Percentiles rank a stretch among this genome's conserved stretches.
Conservation (phyloP, 64 coral and sea anemone species). For the Orbicella faveolata region DNA sequence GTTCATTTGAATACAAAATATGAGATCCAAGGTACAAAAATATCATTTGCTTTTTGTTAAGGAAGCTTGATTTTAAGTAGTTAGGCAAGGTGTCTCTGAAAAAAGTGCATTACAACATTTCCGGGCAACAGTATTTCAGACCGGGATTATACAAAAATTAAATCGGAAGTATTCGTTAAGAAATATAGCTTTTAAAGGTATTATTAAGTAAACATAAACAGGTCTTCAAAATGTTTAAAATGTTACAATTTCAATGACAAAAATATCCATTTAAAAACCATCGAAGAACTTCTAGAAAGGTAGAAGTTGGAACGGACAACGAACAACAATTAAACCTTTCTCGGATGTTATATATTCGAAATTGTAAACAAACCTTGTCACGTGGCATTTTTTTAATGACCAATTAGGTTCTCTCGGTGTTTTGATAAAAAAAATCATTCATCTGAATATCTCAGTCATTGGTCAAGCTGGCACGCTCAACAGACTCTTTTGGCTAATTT, state of each 20-base stretch:
- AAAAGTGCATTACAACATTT: too few relatives aligned
- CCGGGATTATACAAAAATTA: neutral
- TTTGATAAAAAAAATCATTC: neutral
- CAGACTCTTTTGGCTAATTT: slow-evolving; percentile 8
- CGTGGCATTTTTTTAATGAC: neutral
- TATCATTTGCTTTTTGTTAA: neutral
- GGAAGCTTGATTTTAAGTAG: neutral
- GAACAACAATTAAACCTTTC: neutral
- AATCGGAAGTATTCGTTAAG: too few relatives aligned
- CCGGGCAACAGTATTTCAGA: too few relatives aligned
- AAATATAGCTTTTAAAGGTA: too few relatives aligned
- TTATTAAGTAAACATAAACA: too few relatives aligned
- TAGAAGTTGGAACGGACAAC: neutral
- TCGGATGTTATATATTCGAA: neutral
- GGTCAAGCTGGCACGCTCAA: slow-evolving; percentile 18
- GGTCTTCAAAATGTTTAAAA: too few relatives aligned
- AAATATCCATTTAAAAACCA: too few relatives aligned
- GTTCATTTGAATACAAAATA: neutral
- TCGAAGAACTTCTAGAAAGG: neutral
- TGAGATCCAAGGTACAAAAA: neutral
- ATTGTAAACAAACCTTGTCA: neutral
- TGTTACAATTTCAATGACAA: too few relatives aligned
- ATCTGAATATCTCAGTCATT: slow-evolving; percentile 6
- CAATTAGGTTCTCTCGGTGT: slow-evolving; percentile 25
- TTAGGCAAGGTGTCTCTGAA: neutral